Evolutionary conservation across 1,140 invertebrate species (phyloP).

Genomic region (Lepeophtheirus salmonis): DNA sequence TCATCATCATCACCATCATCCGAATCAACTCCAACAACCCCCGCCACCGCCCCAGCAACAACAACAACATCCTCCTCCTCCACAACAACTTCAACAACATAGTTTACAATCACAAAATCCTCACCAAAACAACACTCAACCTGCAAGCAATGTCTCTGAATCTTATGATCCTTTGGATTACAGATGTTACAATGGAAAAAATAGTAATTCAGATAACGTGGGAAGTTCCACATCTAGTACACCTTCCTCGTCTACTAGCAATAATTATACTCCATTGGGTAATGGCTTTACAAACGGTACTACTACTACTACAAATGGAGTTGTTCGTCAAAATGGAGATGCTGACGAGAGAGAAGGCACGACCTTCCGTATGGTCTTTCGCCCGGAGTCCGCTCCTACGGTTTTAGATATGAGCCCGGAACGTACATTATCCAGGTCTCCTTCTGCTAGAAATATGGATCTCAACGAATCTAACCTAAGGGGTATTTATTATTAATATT

Average conservation of each 20-base stretch:
- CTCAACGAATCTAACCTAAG: not conserved
- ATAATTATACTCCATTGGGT: not conserved
- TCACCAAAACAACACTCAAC: too few species aligned
- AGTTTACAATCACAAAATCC: not conserved
- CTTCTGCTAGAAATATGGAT: not conserved
- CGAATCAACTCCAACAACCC: not conserved
- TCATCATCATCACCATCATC: not conserved
- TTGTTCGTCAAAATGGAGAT: not conserved
- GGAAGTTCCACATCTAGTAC: not conserved
- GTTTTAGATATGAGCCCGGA: conserved; percentile 18
- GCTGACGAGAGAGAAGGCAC: not conserved
- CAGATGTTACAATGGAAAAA: not conserved
- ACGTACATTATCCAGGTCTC: not conserved
- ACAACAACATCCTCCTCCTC: not conserved
- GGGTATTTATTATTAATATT: too few species aligned
- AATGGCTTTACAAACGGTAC: not conserved
- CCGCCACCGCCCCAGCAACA: too few species aligned
- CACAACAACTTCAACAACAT: not conserved
- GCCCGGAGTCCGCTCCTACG: conserved; percentile 18
- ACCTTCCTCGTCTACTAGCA: not conserved
- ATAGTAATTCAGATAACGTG: not conserved
- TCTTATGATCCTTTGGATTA: not conserved
- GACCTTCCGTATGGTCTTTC: not conserved
- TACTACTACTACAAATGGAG: not conserved
- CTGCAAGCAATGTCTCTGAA: too few species aligned